phyloP scores from a whole-genome alignment of 2,888 invertebrate genomes.

The Unio pictorum region DNA sequence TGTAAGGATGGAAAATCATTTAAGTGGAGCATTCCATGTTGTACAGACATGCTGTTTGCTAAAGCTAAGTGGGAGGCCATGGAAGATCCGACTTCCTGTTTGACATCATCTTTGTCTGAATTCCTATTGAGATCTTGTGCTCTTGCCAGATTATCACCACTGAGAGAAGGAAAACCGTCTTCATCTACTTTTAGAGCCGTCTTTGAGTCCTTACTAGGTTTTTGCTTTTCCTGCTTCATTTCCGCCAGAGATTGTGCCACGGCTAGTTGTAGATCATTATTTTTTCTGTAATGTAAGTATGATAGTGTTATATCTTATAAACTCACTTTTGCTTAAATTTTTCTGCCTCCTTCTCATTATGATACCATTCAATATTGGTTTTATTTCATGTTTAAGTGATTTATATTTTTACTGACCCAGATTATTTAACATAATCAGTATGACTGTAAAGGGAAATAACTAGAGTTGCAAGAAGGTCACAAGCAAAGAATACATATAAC shows the following conservation, averaged over 20 bases:
- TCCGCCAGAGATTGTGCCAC: slow-evolving; percentile 53
- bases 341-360: no score
- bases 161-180: slow-evolving; percentile 40
- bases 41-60: slow-evolving; percentile 64
- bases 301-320: no score
- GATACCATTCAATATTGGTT: no score
- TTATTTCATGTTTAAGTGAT: no score
- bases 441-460: no score
- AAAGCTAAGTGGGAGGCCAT: slow-evolving; percentile 67
- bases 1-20: slow-evolving; percentile 51
- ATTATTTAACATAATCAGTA: no score
- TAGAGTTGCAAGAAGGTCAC: no score
- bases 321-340: no score
- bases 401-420: no score
- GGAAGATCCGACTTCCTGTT: slow-evolving; percentile 21
- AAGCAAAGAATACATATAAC: no score
- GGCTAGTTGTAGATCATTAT: slow-evolving; percentile 47
- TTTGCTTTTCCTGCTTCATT: slow-evolving; percentile 38
- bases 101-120: no score
- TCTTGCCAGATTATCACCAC: slow-evolving; percentile 7
- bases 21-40: slow-evolving; percentile 40
- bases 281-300: slow-evolving; percentile 35
- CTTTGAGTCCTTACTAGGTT: slow-evolving; percentile 13
- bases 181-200: slow-evolving; percentile 8
- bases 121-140: neutral